These are phyloP conservation scores for Emydura subglobosa DNA, from an alignment of 2,113 vertebrate species.

Conservation along the genomic window DNA sequence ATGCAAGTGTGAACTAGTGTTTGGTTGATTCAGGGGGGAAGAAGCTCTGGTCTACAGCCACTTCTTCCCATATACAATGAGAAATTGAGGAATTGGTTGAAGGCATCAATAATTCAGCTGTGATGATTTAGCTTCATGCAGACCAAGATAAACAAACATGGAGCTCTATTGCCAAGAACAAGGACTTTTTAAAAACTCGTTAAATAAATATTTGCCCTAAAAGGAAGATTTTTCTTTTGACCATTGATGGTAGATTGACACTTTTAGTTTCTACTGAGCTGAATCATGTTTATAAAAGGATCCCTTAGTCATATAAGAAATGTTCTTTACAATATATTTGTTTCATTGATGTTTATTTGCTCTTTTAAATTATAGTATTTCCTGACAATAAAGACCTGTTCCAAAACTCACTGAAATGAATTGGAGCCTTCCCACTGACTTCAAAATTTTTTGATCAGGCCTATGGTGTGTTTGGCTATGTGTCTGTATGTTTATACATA, in stretches of 20 bases:
- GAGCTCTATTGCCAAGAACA: not conserved
- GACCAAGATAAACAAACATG: too few species aligned
- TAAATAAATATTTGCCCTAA: not conserved
- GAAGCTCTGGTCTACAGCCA: too few species aligned
- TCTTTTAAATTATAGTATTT: not conserved
- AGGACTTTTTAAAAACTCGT: rapidly evolving
- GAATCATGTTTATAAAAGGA: not conserved
- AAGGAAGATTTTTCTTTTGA: too few species aligned
- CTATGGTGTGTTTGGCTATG: too few species aligned
- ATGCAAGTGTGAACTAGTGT: not conserved
- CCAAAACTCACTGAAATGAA: not conserved
- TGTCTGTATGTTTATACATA: not conserved
- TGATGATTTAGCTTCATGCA: not conserved
- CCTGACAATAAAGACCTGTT: not conserved
- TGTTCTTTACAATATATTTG: rapidly evolving
- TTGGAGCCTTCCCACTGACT: not conserved
- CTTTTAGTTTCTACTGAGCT: not conserved
- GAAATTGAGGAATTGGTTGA: rapidly evolving
- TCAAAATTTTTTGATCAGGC: too few species aligned
- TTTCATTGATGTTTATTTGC: not conserved
- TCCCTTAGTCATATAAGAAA: not conserved
- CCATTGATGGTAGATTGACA: rapidly evolving
- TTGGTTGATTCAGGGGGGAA: too few species aligned
- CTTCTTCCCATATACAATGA: not conserved
- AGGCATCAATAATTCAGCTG: not conserved